phyloP scores from a whole-genome alignment of 2,888 invertebrate genomes.

The Phymatocera aterrima region DNA sequence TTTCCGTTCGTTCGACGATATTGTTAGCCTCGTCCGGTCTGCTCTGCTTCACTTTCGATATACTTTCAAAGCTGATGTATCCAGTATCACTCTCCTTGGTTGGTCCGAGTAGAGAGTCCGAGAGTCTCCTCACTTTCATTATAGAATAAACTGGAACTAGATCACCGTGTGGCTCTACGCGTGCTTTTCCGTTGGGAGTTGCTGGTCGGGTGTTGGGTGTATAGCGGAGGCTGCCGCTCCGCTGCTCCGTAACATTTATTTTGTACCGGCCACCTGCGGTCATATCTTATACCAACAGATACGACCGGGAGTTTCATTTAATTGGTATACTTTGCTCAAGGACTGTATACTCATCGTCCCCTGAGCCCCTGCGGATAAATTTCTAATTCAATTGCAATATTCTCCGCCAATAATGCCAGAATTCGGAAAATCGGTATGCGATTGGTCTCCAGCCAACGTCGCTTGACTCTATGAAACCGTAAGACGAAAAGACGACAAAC shows the following conservation, averaged over 20 bases:
- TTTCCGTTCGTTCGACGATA: conserved; percentile 20
- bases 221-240: conserved; percentile 3
- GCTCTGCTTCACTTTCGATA: conserved; percentile 73
- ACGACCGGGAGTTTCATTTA: conserved; percentile 31
- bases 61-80: conserved; percentile 72
- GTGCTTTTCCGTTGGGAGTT: conserved; percentile 53
- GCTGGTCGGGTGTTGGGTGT: neutral
- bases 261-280: conserved; percentile 42
- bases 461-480: no score
- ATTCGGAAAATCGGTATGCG: no score
- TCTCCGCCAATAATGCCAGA: no score
- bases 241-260: conserved; percentile 41
- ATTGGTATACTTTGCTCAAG: conserved; percentile 5
- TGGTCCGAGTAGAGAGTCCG: conserved; percentile 67
- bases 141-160: conserved; percentile 63
- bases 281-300: neutral
- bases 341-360: neutral
- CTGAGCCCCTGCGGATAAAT: no score
- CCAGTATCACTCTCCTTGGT: conserved; percentile 62
- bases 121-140: conserved; percentile 72
- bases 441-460: no score
- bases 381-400: no score
- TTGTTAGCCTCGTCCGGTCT: conserved; percentile 48
- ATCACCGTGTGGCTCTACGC: conserved; percentile 59
- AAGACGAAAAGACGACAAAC: no score